Conservation (phyloP, 2,113 vertebrate genomes). For the Sarotherodon lohbergeri region DNA sequence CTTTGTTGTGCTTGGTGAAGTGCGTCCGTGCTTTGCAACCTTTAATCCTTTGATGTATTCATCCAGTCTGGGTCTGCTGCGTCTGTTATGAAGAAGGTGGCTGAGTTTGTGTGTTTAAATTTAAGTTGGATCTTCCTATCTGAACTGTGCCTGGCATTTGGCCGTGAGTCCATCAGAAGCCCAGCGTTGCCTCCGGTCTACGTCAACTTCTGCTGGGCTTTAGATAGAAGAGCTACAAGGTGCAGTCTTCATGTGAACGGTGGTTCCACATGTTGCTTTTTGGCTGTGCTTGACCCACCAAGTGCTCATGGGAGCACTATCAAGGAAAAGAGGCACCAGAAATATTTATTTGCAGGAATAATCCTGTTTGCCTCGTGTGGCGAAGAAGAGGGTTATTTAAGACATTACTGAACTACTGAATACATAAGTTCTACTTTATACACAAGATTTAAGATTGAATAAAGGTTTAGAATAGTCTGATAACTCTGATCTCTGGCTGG, state of each 20-base stretch:
- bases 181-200: neutral
- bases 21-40: neutral
- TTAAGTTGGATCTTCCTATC: neutral
- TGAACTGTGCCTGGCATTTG: neutral
- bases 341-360: neutral
- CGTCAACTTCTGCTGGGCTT: neutral
- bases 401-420: neutral
- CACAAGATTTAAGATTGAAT: no score
- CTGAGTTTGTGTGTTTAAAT: accelerated
- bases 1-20: neutral
- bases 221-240: neutral
- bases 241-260: neutral
- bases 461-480: neutral
- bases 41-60: neutral
- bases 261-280: neutral
- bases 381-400: neutral
- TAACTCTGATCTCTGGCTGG: accelerated
- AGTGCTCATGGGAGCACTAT: neutral
- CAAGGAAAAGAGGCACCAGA: neutral
- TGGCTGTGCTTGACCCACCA: neutral
- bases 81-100: neutral
- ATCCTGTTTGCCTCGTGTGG: neutral
- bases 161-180: neutral
- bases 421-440: neutral
- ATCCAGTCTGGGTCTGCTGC: neutral